Conservation (phyloP, 35 echinoderm and acorn worm species). For the Eucidaris tribuloides region DNA sequence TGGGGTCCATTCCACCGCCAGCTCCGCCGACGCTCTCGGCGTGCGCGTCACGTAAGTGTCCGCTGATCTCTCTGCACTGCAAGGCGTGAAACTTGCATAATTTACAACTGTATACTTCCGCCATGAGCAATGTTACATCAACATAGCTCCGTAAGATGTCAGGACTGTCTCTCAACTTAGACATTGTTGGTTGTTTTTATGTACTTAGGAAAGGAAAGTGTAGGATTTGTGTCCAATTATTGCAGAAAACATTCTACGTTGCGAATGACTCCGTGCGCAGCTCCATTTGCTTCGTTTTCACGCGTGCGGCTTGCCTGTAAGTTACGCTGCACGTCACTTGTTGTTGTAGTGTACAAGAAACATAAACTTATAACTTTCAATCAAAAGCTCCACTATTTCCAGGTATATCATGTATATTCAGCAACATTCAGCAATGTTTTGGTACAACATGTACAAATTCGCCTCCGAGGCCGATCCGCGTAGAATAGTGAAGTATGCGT, state of each 20-base stretch:
- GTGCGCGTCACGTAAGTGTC: conserved; percentile 43
- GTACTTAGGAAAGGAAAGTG: neutral
- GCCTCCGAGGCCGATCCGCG: neutral
- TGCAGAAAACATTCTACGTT: too few species aligned
- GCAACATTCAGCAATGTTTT: neutral
- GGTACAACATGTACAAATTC: neutral
- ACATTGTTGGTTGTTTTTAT: neutral
- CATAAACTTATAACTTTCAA: too few species aligned
- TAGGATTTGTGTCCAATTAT: neutral
- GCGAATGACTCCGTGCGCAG: too few species aligned
- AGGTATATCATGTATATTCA: neutral
- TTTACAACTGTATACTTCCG: conserved; percentile 71
- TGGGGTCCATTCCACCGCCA: neutral
- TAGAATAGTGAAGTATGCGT: neutral
- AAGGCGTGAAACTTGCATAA: conserved; percentile 53
- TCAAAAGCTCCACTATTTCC: neutral
- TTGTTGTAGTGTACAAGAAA: neutral
- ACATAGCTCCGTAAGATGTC: neutral
- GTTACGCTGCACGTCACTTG: too few species aligned
- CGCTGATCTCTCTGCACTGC: conserved; percentile 19
- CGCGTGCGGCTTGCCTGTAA: neutral
- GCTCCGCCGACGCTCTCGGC: neutral
- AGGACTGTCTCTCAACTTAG: neutral
- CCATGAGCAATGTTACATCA: conserved; percentile 11
- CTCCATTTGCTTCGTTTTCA: neutral